A percentile compares a stretch with the other conserved stretches of the same genome.
Conservation (phyloP, 2,113 vertebrate genomes). For the Centropus bengalensis region DNA sequence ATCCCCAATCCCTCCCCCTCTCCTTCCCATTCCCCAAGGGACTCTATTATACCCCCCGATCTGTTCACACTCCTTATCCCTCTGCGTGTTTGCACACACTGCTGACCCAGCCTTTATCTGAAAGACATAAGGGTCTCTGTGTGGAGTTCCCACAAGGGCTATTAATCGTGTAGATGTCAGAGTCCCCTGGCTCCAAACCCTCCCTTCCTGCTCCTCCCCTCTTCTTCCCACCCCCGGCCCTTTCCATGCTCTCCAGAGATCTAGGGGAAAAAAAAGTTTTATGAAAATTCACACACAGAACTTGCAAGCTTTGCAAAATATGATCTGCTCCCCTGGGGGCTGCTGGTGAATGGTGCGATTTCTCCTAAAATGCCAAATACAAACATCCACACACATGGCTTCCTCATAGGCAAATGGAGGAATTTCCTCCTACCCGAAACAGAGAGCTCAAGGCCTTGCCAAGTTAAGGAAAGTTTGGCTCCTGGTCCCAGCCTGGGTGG, state of each 20-base stretch:
- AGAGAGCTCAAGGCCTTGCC: background rate
- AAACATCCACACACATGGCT: background rate
- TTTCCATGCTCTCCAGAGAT: background rate
- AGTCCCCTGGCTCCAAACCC: slow-evolving; percentile 14
- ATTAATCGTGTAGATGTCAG: slow-evolving; percentile 25
- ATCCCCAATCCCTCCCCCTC: background rate
- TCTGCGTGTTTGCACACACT: slow-evolving; percentile 57
- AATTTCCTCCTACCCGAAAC: background rate
- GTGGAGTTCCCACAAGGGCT: slow-evolving; percentile 8
- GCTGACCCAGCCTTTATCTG: slow-evolving; percentile 60
- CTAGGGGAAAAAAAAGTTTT: background rate
- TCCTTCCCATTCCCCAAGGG: slow-evolving; percentile 16
- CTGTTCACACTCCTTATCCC: slow-evolving; percentile 68
- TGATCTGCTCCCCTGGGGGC: slow-evolving; percentile 19
- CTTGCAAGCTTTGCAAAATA: slow-evolving; percentile 20
- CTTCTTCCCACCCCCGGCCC: background rate
- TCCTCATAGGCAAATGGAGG: background rate
- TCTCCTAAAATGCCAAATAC: background rate
- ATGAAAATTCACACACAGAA: background rate
- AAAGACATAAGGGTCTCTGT: slow-evolving; percentile 47
- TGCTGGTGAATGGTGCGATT: background rate
- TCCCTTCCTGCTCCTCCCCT: slow-evolving; percentile 24
- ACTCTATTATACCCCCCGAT: slow-evolving; percentile 55
- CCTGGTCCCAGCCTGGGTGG: background rate
- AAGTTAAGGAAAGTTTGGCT: background rate